These are phyloP conservation scores for Melanophora roralis DNA, from an alignment of 2,888 invertebrate genomes.

Conservation along the genomic window DNA sequence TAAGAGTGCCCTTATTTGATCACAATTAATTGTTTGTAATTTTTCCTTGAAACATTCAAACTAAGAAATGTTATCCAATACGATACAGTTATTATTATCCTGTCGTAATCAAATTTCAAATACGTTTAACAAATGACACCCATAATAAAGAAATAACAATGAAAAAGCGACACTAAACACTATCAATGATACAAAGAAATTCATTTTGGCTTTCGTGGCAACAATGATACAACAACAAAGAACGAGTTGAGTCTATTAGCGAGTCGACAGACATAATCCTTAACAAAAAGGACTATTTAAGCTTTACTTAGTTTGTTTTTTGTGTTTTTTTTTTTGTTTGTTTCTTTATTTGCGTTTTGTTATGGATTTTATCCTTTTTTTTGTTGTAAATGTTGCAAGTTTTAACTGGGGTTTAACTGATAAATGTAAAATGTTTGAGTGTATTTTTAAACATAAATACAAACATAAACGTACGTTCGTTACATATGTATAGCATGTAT, in stretches of 20 bases:
- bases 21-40: slow-evolving; percentile 12
- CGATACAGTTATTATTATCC: slow-evolving; percentile 40
- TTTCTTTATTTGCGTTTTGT: neutral
- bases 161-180: neutral
- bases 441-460: neutral
- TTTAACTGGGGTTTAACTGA: slow-evolving; percentile 37
- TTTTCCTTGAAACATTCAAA: neutral
- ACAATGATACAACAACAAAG: slow-evolving; percentile 12
- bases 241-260: slow-evolving; percentile 39
- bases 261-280: slow-evolving; percentile 48
- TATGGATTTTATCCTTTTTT: neutral
- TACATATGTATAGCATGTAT: neutral
- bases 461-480: neutral
- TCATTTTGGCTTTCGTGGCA: neutral
- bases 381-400: too few relatives aligned
- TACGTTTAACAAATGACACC: slow-evolving; percentile 49
- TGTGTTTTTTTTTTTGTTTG: slow-evolving; percentile 25
- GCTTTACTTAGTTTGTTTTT: slow-evolving; percentile 34
- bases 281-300: slow-evolving; percentile 34
- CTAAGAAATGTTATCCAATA: slow-evolving; percentile 2
- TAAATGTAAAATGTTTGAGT: slow-evolving; percentile 42
- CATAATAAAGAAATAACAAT: slow-evolving; percentile 15
- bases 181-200: slow-evolving; percentile 13
- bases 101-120: slow-evolving; percentile 40
- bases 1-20: neutral